These are phyloP conservation scores for Zophobas morio DNA, from an alignment of 1,140 invertebrate genomes.

Conservation along the genomic window DNA sequence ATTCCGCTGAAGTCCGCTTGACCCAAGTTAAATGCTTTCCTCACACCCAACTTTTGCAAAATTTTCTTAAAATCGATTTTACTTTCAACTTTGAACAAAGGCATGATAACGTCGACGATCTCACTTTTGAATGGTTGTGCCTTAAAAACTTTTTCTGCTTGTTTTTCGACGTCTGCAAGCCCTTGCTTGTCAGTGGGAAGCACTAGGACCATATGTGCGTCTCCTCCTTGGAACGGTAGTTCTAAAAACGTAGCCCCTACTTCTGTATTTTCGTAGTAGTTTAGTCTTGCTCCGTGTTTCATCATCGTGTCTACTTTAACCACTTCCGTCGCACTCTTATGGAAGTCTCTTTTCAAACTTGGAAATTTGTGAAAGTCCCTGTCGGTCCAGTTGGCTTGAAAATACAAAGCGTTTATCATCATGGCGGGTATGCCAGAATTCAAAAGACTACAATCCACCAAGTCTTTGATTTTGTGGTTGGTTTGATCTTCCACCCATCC, in stretches of 20 bases:
- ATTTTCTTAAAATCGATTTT: not conserved
- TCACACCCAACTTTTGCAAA: not conserved
- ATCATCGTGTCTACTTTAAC: not conserved
- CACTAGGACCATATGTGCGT: not conserved
- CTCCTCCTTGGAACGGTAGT: not conserved
- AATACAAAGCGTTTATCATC: conserved; percentile 2
- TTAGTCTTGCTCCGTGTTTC: not conserved
- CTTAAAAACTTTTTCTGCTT: not conserved
- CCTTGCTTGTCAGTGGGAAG: not conserved
- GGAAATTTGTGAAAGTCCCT: not conserved
- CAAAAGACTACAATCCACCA: not conserved
- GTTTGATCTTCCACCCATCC: not conserved
- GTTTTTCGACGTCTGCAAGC: not conserved
- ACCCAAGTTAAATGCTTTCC: too few species aligned
- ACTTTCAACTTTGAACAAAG: conserved; percentile 8
- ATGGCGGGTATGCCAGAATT: not conserved
- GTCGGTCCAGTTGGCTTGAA: not conserved
- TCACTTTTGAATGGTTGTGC: not conserved
- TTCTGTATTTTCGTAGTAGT: too few species aligned
- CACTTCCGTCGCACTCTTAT: not conserved
- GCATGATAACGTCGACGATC: not conserved
- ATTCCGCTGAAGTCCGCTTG: too few species aligned
- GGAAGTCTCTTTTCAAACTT: not conserved
- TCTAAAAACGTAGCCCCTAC: not conserved
- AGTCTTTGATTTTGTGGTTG: not conserved